Conservation (phyloP, 2,888 invertebrate species). For the Pseudococcus viburni region DNA sequence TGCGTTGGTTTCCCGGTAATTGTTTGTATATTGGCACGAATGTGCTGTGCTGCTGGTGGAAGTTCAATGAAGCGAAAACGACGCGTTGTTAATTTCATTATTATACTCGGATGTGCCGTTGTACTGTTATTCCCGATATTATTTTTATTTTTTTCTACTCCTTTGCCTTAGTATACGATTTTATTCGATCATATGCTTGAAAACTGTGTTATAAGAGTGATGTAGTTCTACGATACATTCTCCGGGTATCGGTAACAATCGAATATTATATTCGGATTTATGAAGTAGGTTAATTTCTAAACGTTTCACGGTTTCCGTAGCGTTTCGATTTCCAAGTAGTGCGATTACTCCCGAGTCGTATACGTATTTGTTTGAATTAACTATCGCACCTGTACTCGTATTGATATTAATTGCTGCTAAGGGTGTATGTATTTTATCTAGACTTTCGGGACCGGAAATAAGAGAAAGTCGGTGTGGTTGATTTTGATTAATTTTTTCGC, state of each 20-base stretch:
- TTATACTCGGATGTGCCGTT: constrained; percentile 40
- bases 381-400: not conserved
- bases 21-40: constrained; percentile 12
- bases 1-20: constrained; percentile 7
- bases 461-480: not conserved
- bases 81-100: constrained; percentile 51
- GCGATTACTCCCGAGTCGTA: not conserved
- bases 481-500: not conserved
- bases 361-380: not conserved
- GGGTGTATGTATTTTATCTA: not conserved
- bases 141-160: not conserved
- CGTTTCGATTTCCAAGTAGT: not conserved
- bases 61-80: constrained; percentile 38
- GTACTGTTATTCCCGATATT: not conserved
- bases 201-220: constrained; percentile 34
- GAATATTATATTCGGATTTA: constrained; percentile 42
- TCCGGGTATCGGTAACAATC: constrained; percentile 23
- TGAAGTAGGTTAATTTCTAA: constrained; percentile 27
- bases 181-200: constrained; percentile 3
- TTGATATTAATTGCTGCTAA: too few species aligned
- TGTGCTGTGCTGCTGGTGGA: constrained; percentile 24
- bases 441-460: not conserved
- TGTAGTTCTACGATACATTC: not conserved
- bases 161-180: not conserved
- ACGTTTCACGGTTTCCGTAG: constrained; percentile 31